phyloP scores from a whole-genome alignment of 2,113 vertebrate genomes.

The Heptranchias perlo region DNA sequence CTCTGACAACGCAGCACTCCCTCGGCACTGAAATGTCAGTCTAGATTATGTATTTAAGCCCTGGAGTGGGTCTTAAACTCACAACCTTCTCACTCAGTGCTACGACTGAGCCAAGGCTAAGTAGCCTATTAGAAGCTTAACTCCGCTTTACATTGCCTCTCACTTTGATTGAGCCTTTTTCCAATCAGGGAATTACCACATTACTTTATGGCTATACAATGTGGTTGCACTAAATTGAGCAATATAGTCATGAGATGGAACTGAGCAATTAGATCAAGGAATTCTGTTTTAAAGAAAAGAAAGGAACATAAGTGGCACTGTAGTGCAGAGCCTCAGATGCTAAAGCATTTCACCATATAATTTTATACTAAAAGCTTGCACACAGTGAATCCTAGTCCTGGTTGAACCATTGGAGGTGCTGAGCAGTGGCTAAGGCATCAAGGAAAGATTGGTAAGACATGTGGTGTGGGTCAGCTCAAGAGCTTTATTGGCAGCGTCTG shows the following conservation, averaged over 20 bases:
- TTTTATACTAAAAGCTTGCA: no score
- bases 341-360: no score
- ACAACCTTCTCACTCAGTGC: background rate
- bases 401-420: no score
- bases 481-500: background rate
- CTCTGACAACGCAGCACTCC: background rate
- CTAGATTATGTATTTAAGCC: background rate
- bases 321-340: no score
- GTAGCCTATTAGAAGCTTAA: background rate
- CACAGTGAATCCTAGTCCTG: no score
- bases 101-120: background rate
- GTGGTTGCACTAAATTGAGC: background rate
- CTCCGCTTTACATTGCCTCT: background rate
- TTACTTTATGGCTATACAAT: background rate
- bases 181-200: background rate
- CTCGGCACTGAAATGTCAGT: background rate
- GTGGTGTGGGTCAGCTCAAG: no score
- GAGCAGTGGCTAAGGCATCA: no score
- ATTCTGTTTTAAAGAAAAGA: no score
- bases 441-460: no score
- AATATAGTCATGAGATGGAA: background rate
- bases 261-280: no score
- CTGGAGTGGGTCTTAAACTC: no score
- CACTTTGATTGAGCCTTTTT: background rate
- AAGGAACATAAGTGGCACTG: no score